These are phyloP conservation scores for Drosophila recens DNA, from an alignment of 2,888 invertebrate species.

Conservation along the genomic window DNA sequence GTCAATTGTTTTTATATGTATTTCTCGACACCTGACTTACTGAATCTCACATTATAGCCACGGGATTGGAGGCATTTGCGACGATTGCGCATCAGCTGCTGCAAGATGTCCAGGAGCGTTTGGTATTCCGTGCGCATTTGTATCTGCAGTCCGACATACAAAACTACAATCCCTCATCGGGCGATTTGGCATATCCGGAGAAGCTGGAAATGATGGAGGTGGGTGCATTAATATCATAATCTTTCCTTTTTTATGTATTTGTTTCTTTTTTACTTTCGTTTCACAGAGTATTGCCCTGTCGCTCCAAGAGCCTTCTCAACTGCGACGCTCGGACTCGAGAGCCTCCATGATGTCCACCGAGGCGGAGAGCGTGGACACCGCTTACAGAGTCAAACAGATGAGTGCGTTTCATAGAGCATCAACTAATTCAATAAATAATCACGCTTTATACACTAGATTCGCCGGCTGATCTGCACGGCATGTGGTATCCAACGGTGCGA, in stretches of 20 bases:
- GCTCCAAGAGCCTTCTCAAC: slow-evolving; percentile 87
- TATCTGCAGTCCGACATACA: slow-evolving; percentile 97
- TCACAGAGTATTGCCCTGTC: slow-evolving; percentile 88
- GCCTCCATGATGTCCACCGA: slow-evolving; percentile 90
- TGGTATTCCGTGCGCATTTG: slow-evolving; percentile 97
- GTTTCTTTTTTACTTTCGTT: not conserved
- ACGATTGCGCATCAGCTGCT: slow-evolving; percentile 92
- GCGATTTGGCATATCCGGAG: slow-evolving; percentile 99
- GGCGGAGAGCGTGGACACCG: slow-evolving; percentile 87
- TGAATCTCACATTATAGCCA: slow-evolving; percentile 84
- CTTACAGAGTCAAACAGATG: slow-evolving; percentile 81
- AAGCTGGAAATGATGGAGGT: slow-evolving; percentile 99
- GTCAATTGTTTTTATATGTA: not conserved
- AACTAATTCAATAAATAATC: no score
- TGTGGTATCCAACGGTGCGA: slow-evolving; percentile 99
- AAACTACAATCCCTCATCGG: slow-evolving; percentile 94
- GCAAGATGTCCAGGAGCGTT: slow-evolving; percentile 97
- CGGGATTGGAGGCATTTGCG: slow-evolving; percentile 91
- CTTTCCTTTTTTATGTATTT: not conserved
- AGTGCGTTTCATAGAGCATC: slow-evolving; percentile 69
- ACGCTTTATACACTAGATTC: slow-evolving; percentile 86
- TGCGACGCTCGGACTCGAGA: slow-evolving; percentile 89
- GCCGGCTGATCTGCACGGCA: slow-evolving; percentile 98
- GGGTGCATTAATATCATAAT: not conserved
- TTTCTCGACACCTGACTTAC: not conserved